Base-by-base conservation (phyloP, 2,113 vertebrate species). In the sheep (Ovis aries) region DNA sequence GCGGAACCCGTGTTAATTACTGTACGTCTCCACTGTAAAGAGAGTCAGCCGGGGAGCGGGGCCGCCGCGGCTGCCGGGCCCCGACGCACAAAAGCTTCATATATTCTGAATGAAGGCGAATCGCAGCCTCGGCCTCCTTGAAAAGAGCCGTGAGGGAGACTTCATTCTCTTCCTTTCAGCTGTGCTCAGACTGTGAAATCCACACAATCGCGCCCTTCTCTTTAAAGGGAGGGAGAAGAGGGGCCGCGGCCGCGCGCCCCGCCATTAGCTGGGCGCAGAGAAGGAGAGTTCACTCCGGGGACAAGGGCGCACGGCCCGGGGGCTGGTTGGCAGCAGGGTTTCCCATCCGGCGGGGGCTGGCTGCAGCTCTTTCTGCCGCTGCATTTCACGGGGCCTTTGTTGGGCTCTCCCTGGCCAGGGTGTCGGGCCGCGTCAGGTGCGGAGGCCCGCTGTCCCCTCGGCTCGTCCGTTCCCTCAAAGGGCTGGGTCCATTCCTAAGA, bases 261-360 rank as follows among this genome's bases (percentile, higher is more conserved):
- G 60, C 97, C 92, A 62, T 88, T 33, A 23, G 90, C 96, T 9
- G 96, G 80, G 97, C 94, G 62, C 97, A 0, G 74, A 80, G 88
- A 60, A 59, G 27, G 93, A 50, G 98, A 85, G 98, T 97, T 98
- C 98, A 98, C 93, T 11, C 82, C 52, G 97, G 97, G 98, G 97
- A 96, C 98, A 98, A 62, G 96, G 52, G 89, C 95, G 77, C 78
- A 5, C 53, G 80, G 62, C 77, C 60, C 33, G 45, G 85, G 45
- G 85, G 88, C 94, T 31, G 89, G 16, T 3, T 12, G 96, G 93
- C 78, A 27, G 57, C 88, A 3, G 74, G 6, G 50, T 4, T 90
- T 52, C 96, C 92, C 95, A 81, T 7, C 82, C 89, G 5, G 17
- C 64, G 4, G 11, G 82, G 88, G 67, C 36, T 40, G 88, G 48